phyloP scores from a whole-genome alignment of 2,888 invertebrate genomes.

The Sympetrum striolatum region DNA sequence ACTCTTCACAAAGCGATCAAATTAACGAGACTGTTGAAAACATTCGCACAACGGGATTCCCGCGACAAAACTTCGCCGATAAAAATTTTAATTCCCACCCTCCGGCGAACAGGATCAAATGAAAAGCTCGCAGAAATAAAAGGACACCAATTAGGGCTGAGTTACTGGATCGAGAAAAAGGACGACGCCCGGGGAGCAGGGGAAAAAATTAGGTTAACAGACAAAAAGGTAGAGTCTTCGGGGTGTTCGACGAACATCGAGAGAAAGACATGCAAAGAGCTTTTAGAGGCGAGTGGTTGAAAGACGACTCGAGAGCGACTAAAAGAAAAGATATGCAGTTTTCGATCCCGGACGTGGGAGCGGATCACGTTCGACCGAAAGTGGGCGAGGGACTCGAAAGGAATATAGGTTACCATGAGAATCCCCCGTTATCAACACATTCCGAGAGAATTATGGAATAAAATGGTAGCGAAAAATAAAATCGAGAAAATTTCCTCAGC shows the following conservation, averaged over 20 bases:
- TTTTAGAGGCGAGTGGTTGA: neutral
- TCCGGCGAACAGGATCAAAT: neutral
- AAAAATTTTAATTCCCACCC: neutral
- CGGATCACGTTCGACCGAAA: neutral
- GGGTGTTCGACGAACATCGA: neutral
- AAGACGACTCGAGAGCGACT: neutral
- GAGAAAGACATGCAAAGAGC: neutral
- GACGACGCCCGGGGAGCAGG: neutral
- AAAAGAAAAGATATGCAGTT: neutral
- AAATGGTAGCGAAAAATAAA: neutral
- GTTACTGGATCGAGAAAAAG: neutral
- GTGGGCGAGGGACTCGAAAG: slow-evolving; percentile 1
- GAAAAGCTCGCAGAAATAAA: neutral
- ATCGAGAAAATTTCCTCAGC: neutral
- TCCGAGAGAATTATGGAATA: neutral
- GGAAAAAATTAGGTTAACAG: neutral
- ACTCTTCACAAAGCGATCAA: too few relatives aligned
- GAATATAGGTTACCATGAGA: neutral
- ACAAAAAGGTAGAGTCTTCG: neutral
- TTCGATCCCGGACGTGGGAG: neutral
- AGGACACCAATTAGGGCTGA: neutral
- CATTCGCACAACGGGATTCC: too few relatives aligned
- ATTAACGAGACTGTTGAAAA: too few relatives aligned
- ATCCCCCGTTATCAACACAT: neutral
- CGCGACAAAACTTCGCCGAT: too few relatives aligned